Conservation (phyloP, 2,113 vertebrate species). For the Progne subis region DNA sequence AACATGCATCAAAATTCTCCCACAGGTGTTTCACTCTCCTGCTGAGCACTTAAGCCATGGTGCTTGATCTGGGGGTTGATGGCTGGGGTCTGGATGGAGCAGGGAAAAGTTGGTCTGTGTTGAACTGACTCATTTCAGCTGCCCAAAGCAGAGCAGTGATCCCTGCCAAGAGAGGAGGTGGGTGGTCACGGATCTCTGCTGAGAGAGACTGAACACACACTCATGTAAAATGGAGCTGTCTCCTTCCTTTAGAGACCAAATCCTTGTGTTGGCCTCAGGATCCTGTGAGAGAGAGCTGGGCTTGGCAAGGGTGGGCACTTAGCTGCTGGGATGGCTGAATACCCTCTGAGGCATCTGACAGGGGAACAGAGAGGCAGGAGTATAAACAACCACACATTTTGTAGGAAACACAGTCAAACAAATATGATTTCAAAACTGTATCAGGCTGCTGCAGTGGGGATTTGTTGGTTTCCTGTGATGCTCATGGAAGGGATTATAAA, state of each 20-base stretch:
- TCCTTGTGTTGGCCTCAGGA: background rate
- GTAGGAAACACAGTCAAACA: background rate
- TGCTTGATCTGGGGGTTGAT: background rate
- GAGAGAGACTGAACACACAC: fast-evolving
- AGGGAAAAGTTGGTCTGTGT: background rate
- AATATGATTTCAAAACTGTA: fast-evolving
- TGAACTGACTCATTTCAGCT: background rate
- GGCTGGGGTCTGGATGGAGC: background rate
- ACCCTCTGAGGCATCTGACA: background rate
- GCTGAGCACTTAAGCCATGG: background rate
- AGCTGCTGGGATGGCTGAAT: background rate
- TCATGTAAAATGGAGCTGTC: background rate
- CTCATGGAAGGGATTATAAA: conserved; percentile 69
- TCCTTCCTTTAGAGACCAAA: background rate
- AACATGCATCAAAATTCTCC: background rate
- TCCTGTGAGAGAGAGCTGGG: background rate
- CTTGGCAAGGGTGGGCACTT: background rate
- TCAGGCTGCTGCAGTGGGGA: background rate
- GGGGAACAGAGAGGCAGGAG: background rate
- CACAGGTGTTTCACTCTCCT: background rate
- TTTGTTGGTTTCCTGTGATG: background rate
- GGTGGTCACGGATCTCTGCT: background rate
- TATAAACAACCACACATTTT: background rate
- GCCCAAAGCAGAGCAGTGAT: background rate
- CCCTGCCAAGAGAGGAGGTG: background rate